Base-by-base conservation (phyloP, 1,140 invertebrate species). In the Limonius californicus region DNA sequence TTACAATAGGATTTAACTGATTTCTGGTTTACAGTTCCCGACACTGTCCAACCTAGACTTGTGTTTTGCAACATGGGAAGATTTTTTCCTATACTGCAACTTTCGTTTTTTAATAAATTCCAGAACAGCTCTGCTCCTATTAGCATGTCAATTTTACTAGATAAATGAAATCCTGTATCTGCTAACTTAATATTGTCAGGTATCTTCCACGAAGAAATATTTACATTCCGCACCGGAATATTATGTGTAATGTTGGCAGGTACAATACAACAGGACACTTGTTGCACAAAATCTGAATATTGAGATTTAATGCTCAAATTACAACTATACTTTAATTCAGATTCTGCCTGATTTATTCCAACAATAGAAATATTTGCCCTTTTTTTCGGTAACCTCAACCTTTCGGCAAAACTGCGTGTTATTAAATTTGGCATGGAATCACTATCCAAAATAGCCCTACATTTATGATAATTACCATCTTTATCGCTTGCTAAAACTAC, bases 121-220 rank as follows among this genome's bases (percentile, higher is more conserved):
- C 50, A 54, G 19, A 54, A 54, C 2, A 54, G 16, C 3, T n/a
- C 20, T 19, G 20, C 50, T 19, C 50, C 50, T 54, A 54, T 19
- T n/a, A 54, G 4, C 12, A 23, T 12, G 19, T 54, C 50, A 4
- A 54, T 16, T 4, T 6, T 6, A 3, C n/a, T 54, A 2, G 50
- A 16, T 6, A 20, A 4, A 23, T 54, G 2, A 3, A 54, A 54
- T 2, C 8, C 6, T 12, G 3, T 11, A 54, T 54, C 50, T 6
- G 50, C 50, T 54, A 54, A 54, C 3, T 18, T 7, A 20, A 54
- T n/a, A 4, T 3, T 19, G 9, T 2, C 2, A 6, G 50, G 50
- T 4, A 54, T 54, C 9, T 54, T 18, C 16, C 9, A 54, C 2
- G 9, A 2, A n/a, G 50, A 54, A 6, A 54, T 21, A 16, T 54